These are phyloP conservation scores for Sebastes taczanowskii DNA, from an alignment of 2,797 vertebrate genomes.

Conservation along the genomic window DNA sequence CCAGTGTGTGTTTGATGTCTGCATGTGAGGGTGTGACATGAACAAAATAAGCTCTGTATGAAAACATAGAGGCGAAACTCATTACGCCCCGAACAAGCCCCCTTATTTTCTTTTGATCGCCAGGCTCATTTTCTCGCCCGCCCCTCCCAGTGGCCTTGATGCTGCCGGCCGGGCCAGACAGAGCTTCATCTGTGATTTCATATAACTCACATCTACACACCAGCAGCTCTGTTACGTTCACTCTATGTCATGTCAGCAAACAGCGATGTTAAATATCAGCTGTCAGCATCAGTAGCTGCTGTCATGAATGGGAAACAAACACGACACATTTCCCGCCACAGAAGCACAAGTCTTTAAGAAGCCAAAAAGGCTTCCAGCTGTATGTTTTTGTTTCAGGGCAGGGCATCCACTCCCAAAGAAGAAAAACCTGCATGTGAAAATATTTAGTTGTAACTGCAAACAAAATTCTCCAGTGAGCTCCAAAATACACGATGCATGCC, in stretches of 20 bases:
- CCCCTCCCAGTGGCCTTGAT: constrained; percentile 35
- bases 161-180: constrained; percentile 31
- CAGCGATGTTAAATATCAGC: constrained; percentile 11
- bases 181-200: constrained; percentile 50
- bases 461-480: background rate
- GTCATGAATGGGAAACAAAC: constrained; percentile 2
- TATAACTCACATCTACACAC: background rate
- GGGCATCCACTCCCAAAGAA: background rate
- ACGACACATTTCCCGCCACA: background rate
- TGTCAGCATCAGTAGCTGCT: background rate
- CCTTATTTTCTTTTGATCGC: constrained; percentile 21
- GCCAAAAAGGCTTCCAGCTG: background rate
- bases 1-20: constrained; percentile 55
- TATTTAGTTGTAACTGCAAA: background rate
- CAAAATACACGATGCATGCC: background rate
- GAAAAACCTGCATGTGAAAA: background rate
- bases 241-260: constrained; percentile 20
- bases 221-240: background rate
- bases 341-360: background rate
- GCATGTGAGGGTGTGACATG: constrained; percentile 42
- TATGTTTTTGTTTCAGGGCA: background rate
- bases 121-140: background rate
- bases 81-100: constrained; percentile 48
- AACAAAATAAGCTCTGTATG: constrained; percentile 55
- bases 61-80: constrained; percentile 39